Percentiles rank a stretch among this genome's conserved stretches.
Conservation (phyloP, 2,113 vertebrate species). For the Pseudorectes ferrugineus region DNA sequence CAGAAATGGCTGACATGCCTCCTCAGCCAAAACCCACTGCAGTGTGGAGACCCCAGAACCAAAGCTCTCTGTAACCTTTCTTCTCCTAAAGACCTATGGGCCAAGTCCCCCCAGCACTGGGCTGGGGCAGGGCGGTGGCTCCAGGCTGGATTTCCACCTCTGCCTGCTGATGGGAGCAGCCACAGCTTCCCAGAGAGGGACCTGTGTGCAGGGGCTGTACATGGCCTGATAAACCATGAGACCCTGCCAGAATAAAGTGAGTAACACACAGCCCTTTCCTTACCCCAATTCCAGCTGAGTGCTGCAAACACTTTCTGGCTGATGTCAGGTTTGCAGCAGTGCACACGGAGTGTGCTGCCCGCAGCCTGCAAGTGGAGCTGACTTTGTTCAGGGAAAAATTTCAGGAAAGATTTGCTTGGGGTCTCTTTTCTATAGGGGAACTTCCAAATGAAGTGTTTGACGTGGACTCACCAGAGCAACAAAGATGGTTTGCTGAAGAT, state of each 20-base stretch:
- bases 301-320: neutral
- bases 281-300: neutral
- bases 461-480: neutral
- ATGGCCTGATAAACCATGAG: neutral
- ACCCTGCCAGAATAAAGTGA: neutral
- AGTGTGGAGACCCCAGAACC: neutral
- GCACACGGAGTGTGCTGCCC: neutral
- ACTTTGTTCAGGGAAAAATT: neutral
- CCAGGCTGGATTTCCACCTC: neutral
- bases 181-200: neutral
- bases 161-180: neutral
- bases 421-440: neutral
- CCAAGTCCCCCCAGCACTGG: neutral
- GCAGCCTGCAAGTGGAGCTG: neutral
- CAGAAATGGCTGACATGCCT: neutral
- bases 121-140: neutral
- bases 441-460: neutral
- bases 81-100: neutral
- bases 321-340: neutral
- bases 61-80: neutral
- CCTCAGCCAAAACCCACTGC: neutral
- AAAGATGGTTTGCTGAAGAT: neutral
- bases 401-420: neutral
- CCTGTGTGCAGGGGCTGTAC: neutral
- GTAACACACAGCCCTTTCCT: neutral